Base-by-base conservation (phyloP, 2,888 invertebrate species). In the Lordiphosa fenestrarum region DNA sequence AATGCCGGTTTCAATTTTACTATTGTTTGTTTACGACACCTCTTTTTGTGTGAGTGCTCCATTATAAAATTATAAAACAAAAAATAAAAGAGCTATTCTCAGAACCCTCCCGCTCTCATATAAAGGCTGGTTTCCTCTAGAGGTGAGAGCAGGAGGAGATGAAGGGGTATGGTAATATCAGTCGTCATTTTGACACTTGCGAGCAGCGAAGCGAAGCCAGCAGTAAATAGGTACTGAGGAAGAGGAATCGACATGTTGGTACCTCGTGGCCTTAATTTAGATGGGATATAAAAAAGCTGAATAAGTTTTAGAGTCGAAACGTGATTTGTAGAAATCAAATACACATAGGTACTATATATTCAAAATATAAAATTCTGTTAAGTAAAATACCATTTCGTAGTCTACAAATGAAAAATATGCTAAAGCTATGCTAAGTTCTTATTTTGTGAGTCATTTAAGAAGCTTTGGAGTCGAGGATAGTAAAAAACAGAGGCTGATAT, bases 181-280 rank as follows among this genome's bases (percentile, higher is more conserved):
- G 57, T 37, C 63, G 60, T 46, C 56, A 63, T 65, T 63, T 56
- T 65, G 63, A 63, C 63, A 63, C 66, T 47, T 35, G 63, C 51
- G 50, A 30, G 50, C 63, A 63, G 50, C 57, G 35, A 46, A 63
- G 50, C 63, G 63, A 46, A 47, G 47, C 66, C 46, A 38, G 47
- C 57, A 47, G 50, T 42, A 56, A 66, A 46, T 19, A 40, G 13
- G 7, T 15, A 9, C 33, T 6, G 7, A 6, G 1, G 25, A 6
- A 1, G 6, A 3, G 4, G 10, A 19, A 4, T 15, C 54, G 44
- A 49, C 9, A 5, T 0, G 1, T 7, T 15, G 7, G 35, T 47
- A 63, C 55, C 54, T 54, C 35, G 7, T 55, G 19, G 4, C 3
- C 19, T n/a, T n/a, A n/a, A n/a, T n/a, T n/a, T n/a, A n/a, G n/a